Conservation (phyloP, 2,113 vertebrate genomes). For the Axis porcinus region DNA sequence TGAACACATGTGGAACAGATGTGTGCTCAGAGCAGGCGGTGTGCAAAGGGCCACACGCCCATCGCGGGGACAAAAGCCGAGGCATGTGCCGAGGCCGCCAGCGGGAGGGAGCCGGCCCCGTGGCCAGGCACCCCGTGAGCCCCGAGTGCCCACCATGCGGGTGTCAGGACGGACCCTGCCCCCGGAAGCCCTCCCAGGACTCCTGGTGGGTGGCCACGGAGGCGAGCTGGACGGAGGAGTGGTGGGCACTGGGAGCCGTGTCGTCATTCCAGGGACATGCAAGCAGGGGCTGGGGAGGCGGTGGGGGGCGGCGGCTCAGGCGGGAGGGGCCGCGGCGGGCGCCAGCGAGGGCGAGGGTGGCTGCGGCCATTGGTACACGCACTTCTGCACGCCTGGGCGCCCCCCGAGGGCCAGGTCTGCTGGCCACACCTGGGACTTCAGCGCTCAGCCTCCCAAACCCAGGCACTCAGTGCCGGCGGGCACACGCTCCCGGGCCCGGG, state of each 20-base stretch:
- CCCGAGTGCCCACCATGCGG: neutral
- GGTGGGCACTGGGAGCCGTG: neutral
- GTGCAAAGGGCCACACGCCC: neutral
- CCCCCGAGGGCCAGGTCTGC: neutral
- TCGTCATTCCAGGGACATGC: constrained; percentile 68
- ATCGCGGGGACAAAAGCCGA: accelerated
- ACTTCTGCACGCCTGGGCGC: neutral
- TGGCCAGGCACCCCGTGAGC: accelerated
- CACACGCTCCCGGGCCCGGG: too few species aligned
- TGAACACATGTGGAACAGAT: neutral
- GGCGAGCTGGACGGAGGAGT: neutral
- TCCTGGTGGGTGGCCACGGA: neutral
- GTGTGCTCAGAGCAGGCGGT: neutral
- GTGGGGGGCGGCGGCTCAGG: neutral
- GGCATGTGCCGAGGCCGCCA: neutral
- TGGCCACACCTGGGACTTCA: neutral
- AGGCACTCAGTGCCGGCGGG: accelerated
- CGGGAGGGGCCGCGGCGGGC: constrained; percentile 54
- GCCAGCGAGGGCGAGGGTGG: neutral
- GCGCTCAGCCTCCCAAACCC: neutral
- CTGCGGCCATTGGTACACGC: accelerated
- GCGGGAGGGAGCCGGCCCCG: neutral
- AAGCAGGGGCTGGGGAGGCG: neutral
- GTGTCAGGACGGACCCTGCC: neutral
- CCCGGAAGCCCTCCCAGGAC: neutral